Evolutionary conservation across 2,797 vertebrate species (phyloP).

Genomic region (Cuculus canorus): DNA sequence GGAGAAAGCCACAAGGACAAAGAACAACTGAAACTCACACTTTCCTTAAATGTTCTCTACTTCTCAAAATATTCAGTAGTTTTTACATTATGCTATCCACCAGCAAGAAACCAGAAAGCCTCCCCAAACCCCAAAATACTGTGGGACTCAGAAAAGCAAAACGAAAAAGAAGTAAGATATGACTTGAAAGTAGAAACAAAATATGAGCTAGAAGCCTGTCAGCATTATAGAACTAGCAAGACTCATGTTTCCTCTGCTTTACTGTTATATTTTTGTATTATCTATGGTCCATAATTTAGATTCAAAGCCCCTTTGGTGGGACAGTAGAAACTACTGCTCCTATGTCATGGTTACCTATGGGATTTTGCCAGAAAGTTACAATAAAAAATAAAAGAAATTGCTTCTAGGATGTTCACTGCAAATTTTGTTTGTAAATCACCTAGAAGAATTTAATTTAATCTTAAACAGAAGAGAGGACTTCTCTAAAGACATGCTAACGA

Average conservation of each 20-base stretch:
- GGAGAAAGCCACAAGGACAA: neutral
- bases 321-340: neutral
- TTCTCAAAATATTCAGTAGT: neutral
- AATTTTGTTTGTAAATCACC: neutral
- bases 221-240: fast-evolving
- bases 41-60: neutral
- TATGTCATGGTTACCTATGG: neutral
- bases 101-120: neutral
- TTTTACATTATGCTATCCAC: neutral
- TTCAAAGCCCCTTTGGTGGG: neutral
- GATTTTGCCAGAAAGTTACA: neutral
- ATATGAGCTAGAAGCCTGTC: neutral
- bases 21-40: neutral
- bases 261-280: neutral
- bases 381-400: neutral
- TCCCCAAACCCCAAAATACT: neutral
- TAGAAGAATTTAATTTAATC: neutral
- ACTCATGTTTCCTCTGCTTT: neutral
- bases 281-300: neutral
- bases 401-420: neutral
- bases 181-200: neutral
- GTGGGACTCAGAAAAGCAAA: neutral
- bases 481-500: neutral
- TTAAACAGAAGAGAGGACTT: neutral
- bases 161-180: neutral